Evolutionary conservation across 1,140 invertebrate genomes (phyloP).

Genomic region (Bursaphelenchus mucronatus): DNA sequence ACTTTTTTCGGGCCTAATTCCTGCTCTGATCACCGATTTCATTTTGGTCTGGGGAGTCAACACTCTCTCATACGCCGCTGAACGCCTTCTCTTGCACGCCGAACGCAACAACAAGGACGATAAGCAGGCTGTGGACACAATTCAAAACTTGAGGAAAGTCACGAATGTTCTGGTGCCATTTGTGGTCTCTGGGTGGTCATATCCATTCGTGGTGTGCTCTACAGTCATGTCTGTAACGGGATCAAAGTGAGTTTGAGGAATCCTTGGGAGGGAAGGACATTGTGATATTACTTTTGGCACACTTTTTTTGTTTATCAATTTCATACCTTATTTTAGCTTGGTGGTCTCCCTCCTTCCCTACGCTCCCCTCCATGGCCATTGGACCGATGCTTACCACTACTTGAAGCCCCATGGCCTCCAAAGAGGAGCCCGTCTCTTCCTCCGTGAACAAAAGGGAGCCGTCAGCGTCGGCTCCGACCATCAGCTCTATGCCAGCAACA

Average conservation of each 20-base stretch:
- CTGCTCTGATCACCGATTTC: constrained; percentile 42
- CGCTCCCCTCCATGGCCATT: constrained; percentile 49
- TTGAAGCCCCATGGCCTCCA: constrained; percentile 48
- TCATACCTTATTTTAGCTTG: constrained; percentile 34
- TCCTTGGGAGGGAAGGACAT: too few species aligned
- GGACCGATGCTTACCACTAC: constrained; percentile 53
- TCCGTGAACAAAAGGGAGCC: constrained; percentile 53
- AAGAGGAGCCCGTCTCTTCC: constrained; percentile 50
- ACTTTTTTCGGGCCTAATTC: constrained; percentile 54
- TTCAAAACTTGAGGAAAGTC: constrained; percentile 21
- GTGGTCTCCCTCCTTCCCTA: constrained; percentile 58
- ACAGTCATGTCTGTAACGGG: constrained; percentile 56
- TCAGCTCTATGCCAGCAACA: constrained; percentile 55
- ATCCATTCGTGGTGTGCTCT: constrained; percentile 53
- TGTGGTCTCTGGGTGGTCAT: constrained; percentile 42
- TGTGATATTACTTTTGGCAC: too few species aligned
- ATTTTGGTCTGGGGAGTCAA: constrained; percentile 47
- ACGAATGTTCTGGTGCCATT: constrained; percentile 40
- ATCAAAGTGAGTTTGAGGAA: constrained; percentile 36
- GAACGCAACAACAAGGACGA: constrained; percentile 41
- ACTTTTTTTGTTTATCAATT: not conserved
- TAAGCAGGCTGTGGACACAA: constrained; percentile 22
- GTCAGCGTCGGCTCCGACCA: constrained; percentile 51
- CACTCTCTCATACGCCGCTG: constrained; percentile 32
- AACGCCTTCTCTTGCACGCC: constrained; percentile 35